phyloP scores from a whole-genome alignment of 2,113 vertebrate species.

The Pardalotus punctatus region DNA sequence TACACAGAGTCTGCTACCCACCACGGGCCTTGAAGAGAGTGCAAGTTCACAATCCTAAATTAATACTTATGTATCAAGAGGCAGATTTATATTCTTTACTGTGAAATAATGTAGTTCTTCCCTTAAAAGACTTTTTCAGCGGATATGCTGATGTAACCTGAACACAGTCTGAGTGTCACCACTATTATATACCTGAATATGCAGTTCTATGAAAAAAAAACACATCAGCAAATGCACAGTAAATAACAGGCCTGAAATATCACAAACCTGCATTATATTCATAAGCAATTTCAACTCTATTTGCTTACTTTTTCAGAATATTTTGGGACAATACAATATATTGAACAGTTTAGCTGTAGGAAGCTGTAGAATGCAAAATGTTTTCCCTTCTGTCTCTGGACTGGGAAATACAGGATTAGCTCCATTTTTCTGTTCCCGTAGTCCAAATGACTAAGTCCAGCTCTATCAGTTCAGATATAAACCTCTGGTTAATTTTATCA shows the following conservation, averaged over 20 bases:
- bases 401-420: not conserved
- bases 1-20: not conserved
- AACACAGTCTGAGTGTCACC: not conserved
- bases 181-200: constrained; percentile 9
- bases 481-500: not conserved
- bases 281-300: constrained; percentile 47
- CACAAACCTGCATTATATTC: constrained; percentile 23
- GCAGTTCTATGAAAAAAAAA: constrained; percentile 18
- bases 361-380: not conserved
- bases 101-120: constrained; percentile 22
- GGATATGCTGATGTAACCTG: constrained; percentile 19
- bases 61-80: constrained; percentile 16
- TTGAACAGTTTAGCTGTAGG: not conserved
- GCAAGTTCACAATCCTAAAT: not conserved
- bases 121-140: constrained; percentile 6
- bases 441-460: not conserved
- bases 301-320: constrained; percentile 33
- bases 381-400: not conserved
- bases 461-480: not conserved
- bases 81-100: not conserved
- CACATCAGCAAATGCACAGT: constrained; percentile 45
- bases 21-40: not conserved
- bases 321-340: constrained; percentile 7
- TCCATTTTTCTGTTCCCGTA: not conserved
- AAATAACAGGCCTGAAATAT: constrained; percentile 39